Evolutionary conservation across 2,888 invertebrate genomes (phyloP), one percentile per base, ranked within the genome.

Genomic region (Artemia sp.): DNA sequence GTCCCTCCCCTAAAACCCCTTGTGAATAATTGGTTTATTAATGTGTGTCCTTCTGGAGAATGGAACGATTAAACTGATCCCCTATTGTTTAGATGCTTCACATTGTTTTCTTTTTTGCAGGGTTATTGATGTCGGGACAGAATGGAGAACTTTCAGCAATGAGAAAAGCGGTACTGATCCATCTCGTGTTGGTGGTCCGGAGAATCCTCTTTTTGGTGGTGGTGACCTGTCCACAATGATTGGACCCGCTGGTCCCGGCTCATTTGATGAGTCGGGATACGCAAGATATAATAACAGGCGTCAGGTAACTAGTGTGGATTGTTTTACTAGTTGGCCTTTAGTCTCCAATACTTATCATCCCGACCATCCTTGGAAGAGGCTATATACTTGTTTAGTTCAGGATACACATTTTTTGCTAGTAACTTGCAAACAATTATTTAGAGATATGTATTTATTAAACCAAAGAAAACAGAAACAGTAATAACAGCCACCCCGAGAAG

Each of bases 71-170:
- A 38, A 38, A 38, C 38, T 38, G 38, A 38, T 38, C 3, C 38
- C 38, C 38, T 38, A 38, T 2, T 38, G 38, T 38, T 38, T 38
- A 38, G 6, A 38, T 38, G 2, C n/a, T 3, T 14, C 11, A 64
- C 53, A 76, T 38, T 38, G 6, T 38, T 38, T 38, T 38, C 19
- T 19, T 1, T 38, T 38, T 71, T 74, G 14, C 78, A 93, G 96
- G 77, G 94, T 98, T 1, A 95, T 99, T 73, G 98, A 99, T 80
- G 98, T 99, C n/a, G 96, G 98, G 52, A 96, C 97, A 6, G 98
- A 99, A 80, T 99, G 98, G 98, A 85, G 98, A 78, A 98, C 97
- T 72, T 99, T 99, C 80, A 95, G 94, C 77, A 98, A 97, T 78
- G 98, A 99, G 78, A 96, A 95, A 77, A 87, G 89, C 70, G 90